Percentiles rank a stretch among this genome's conserved stretches.
phyloP scores from a whole-genome alignment of 2,888 invertebrate genomes.

The Sminthurides aquaticus region DNA sequence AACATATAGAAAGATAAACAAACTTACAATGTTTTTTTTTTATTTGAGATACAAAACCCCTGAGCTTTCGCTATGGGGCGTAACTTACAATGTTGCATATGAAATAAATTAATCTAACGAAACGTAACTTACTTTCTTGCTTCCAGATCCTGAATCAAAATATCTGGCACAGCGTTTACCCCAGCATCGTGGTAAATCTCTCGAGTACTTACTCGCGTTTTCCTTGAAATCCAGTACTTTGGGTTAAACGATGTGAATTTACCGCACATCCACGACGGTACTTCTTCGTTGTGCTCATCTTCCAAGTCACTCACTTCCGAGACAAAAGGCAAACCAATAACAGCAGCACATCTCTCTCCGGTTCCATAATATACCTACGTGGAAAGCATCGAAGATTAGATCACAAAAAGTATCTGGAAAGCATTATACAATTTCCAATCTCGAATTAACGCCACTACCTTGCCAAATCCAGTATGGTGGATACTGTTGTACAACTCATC shows the following conservation, averaged over 20 bases:
- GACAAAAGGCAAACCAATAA: conserved; percentile 35
- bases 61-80: too few relatives aligned
- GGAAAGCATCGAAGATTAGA: too few relatives aligned
- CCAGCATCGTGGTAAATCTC: conserved; percentile 32
- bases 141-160: conserved; percentile 47
- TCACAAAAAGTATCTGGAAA: background rate
- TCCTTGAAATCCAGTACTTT: conserved; percentile 38
- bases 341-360: conserved; percentile 36
- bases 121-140: conserved; percentile 43
- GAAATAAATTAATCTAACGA: background rate
- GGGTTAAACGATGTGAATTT: conserved; percentile 40
- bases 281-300: conserved; percentile 27
- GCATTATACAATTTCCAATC: background rate
- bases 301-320: conserved; percentile 34
- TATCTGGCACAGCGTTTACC: conserved; percentile 45
- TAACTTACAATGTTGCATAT: background rate
- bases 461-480: conserved; percentile 34
- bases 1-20: conserved; percentile 2
- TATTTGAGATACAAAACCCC: too few relatives aligned
- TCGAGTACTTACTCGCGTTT: conserved; percentile 43
- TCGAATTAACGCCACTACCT: conserved; percentile 17
- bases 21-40: too few relatives aligned
- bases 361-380: conserved; percentile 35
- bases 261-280: conserved; percentile 40
- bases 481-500: conserved; percentile 28